A percentile compares a stretch with the other conserved stretches of the same genome.
Evolutionary conservation across 2,888 invertebrate species (phyloP).

Genomic region (Physocephala rufipes): DNA sequence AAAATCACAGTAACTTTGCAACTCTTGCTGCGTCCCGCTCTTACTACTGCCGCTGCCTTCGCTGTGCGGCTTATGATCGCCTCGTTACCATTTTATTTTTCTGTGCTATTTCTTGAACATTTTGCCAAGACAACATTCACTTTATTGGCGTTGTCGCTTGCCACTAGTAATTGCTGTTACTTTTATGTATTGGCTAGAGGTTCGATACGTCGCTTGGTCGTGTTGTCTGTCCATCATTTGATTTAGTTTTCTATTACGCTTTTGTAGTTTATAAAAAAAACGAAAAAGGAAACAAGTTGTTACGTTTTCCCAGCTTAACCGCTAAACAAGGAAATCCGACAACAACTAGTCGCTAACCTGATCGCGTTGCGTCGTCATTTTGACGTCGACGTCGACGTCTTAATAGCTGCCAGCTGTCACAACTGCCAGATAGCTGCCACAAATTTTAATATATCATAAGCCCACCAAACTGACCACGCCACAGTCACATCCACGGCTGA

Average conservation of each 20-base stretch:
- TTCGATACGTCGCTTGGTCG: no score
- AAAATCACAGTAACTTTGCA: background rate
- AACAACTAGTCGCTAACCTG: background rate
- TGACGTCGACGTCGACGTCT: background rate
- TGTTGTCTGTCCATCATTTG: no score
- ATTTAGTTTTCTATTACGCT: background rate
- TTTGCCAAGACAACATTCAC: slow-evolving; percentile 32
- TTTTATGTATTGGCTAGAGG: background rate
- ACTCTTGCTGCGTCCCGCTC: slow-evolving; percentile 2
- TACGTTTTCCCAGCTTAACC: background rate
- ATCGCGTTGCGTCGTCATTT: no score
- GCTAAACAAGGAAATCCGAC: slow-evolving; percentile 39
- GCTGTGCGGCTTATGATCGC: background rate
- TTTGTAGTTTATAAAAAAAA: background rate
- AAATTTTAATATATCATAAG: background rate
- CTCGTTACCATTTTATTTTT: no score
- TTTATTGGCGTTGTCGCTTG: slow-evolving; percentile 14
- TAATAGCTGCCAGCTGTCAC: background rate
- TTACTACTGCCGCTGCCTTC: slow-evolving; percentile 13
- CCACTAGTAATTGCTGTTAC: slow-evolving; percentile 3
- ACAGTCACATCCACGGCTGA: slow-evolving; percentile 5
- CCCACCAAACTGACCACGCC: background rate
- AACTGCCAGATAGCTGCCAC: background rate
- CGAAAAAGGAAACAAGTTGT: no score
- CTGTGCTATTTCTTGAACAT: background rate